Evolutionary conservation across 2,113 vertebrate species (phyloP).

Genomic region (Pelecanus crispus): DNA sequence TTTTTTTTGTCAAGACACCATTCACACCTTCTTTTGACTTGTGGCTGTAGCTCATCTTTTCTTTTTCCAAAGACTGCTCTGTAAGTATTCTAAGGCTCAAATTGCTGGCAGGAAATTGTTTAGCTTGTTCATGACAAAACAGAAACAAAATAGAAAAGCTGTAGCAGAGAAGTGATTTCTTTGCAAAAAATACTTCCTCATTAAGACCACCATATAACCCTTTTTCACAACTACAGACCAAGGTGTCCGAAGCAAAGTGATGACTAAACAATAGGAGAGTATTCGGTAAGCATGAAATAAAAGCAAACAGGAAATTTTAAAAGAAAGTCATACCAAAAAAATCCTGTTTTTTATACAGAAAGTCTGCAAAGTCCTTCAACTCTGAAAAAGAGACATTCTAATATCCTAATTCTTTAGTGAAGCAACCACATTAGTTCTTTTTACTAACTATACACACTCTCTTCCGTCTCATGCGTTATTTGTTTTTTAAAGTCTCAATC

Average conservation of each 20-base stretch:
- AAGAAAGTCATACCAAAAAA: background rate
- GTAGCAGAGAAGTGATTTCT: conserved; percentile 23
- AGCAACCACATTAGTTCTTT: background rate
- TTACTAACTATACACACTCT: background rate
- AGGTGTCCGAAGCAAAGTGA: conserved; percentile 6
- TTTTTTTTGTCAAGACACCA: background rate
- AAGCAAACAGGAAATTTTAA: conserved; percentile 2
- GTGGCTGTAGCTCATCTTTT: background rate
- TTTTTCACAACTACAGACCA: background rate
- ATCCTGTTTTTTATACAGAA: background rate
- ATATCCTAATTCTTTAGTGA: background rate
- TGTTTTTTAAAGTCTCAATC: background rate
- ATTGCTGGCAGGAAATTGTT: background rate
- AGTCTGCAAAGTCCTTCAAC: background rate
- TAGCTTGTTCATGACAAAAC: conserved; percentile 34
- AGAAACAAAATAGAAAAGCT: conserved; percentile 31
- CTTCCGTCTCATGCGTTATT: background rate
- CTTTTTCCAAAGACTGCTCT: background rate
- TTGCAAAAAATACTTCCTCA: conserved; percentile 49
- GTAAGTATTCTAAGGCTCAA: background rate
- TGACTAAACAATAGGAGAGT: conserved; percentile 5
- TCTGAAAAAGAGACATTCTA: background rate
- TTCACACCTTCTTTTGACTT: background rate
- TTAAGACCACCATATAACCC: background rate
- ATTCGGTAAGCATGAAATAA: conserved; percentile 15